Conservation (phyloP, 1,140 invertebrate genomes). For the Elymnias hypermnestra region DNA sequence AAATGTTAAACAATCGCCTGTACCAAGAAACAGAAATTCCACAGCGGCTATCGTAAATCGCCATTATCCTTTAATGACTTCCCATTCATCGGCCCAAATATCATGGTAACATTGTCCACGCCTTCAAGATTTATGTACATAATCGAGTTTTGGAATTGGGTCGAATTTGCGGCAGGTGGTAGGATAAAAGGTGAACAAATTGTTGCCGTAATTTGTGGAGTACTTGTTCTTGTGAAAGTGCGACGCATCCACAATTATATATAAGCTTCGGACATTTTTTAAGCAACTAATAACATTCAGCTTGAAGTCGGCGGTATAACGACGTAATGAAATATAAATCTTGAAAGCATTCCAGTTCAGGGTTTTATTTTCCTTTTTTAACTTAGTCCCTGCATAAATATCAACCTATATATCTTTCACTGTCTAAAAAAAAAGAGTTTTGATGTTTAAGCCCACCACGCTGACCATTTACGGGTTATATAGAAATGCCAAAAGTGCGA, state of each 20-base stretch:
- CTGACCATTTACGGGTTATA: no score
- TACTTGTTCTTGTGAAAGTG: slow-evolving; percentile 1
- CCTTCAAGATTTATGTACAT: slow-evolving; percentile 34
- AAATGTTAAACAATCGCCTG: neutral
- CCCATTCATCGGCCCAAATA: slow-evolving; percentile 30
- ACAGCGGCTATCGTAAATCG: slow-evolving; percentile 33
- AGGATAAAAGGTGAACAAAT: slow-evolving; percentile 3
- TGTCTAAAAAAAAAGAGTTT: no score
- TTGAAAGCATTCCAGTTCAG: no score
- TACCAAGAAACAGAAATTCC: slow-evolving; percentile 8
- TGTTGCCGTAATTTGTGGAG: slow-evolving; percentile 7
- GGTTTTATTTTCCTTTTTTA: no score
- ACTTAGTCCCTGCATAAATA: no score
- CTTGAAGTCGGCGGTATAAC: no score
- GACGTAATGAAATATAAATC: no score
- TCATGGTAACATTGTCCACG: slow-evolving; percentile 38
- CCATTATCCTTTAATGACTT: slow-evolving; percentile 40
- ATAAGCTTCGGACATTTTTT: no score
- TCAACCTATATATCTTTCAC: no score
- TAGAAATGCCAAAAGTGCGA: no score
- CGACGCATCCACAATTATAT: neutral
- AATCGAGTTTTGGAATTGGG: slow-evolving; percentile 32
- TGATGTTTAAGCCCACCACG: no score
- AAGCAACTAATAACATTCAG: no score
- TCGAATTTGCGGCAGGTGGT: slow-evolving; percentile 31